Evolutionary conservation across 2,797 vertebrate genomes (phyloP).

Genomic region (Aplochiton taeniatus): DNA sequence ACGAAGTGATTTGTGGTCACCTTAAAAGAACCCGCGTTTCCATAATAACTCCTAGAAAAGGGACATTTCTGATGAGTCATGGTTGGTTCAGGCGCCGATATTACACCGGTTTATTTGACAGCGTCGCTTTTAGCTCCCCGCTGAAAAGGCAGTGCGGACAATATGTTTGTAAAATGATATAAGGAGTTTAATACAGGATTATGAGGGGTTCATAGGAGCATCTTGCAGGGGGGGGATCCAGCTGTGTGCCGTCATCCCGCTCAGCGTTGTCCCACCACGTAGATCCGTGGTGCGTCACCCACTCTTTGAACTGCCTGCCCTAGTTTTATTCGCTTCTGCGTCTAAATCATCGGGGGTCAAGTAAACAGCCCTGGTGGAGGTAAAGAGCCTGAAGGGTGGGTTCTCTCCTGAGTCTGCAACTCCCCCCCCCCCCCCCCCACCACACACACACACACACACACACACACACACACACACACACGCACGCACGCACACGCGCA

Average conservation of each 20-base stretch:
- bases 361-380: slow-evolving; percentile 74
- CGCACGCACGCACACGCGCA: not conserved
- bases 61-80: too few relatives aligned
- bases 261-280: slow-evolving; percentile 62
- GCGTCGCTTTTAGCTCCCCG: too few relatives aligned
- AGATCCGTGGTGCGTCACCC: slow-evolving; percentile 68
- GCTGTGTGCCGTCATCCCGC: slow-evolving; percentile 71
- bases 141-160: not conserved
- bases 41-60: too few relatives aligned
- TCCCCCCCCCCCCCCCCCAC: too few relatives aligned
- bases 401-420: too few relatives aligned
- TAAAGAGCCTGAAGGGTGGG: slow-evolving; percentile 71
- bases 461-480: not conserved
- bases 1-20: too few relatives aligned
- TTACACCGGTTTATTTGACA: slow-evolving; percentile 27
- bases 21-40: too few relatives aligned
- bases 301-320: slow-evolving; percentile 67
- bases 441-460: slow-evolving; percentile 19
- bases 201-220: slow-evolving; percentile 6
- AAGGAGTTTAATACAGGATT: slow-evolving; percentile 37
- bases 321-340: slow-evolving; percentile 75
- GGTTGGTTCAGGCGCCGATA: not conserved
- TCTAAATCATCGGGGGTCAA: slow-evolving; percentile 79
- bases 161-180: slow-evolving; percentile 40
- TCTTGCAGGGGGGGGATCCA: slow-evolving; percentile 62